Base-by-base conservation (phyloP, 1,140 invertebrate species). In the Neoseiulus cucumeris region DNA sequence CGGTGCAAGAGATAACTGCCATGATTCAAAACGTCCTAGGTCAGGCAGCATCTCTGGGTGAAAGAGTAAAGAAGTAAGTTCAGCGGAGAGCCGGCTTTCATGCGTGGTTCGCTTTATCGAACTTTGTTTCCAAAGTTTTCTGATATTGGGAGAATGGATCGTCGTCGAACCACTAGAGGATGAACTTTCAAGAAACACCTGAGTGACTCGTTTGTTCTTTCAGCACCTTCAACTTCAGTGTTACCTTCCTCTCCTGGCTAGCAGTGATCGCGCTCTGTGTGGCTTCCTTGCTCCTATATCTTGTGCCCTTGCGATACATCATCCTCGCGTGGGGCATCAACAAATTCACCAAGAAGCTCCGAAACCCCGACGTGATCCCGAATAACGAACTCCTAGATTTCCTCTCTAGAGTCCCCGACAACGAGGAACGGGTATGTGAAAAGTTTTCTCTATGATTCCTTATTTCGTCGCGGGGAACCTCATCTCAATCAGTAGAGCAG, bases 381-480 rank as follows among this genome's bases (percentile, higher is more conserved):
- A 98, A 98, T 75, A 98, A 98, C 78, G 95, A 98, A 82, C 76
- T 98, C 20, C 76, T 98, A 66, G 94, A 99, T 79, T 85, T 96
- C 70, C 78, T 99, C 66, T 94, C 91, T 0, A 79, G 95, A 69
- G 89, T 99, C 65, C 94, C 94, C 22, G 91, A 94, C 74, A 88
- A 96, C 74, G 88, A 91, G 76, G 87, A 89, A 78, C 79, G 94
- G 72, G 80, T 73, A 65, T 66, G 65, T 33, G 45, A n/a, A n/a
- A n/a, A n/a, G n/a, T n/a, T 6, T 39, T 4, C 33, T 39, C 33
- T 9, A 39, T 39, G 4, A 39, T 39, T 39, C 33, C 4, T 9
- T 4, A 39, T 39, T 9, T 39, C 9, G 4, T 9, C n/a, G n/a
- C n/a, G n/a, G n/a, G n/a, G n/a, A n/a, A n/a, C n/a, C n/a, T n/a